Percentiles rank a stretch among this genome's conserved stretches.
phyloP scores from a whole-genome alignment of 2,797 vertebrate genomes.

The Tapera naevia region DNA sequence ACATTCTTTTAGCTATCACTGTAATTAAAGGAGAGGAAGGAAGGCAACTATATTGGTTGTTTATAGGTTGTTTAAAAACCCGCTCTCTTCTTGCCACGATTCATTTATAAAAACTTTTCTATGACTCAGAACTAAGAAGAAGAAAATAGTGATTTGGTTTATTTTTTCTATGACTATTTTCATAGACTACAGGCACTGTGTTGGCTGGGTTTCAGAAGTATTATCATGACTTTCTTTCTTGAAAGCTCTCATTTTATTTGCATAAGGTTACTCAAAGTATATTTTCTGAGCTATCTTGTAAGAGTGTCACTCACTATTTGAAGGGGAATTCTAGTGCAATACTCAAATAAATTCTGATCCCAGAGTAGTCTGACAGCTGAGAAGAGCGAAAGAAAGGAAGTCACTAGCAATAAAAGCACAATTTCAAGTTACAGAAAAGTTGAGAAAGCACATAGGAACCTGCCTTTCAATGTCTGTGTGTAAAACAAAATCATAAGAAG shows the following conservation, averaged over 20 bases:
- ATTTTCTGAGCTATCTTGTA: neutral
- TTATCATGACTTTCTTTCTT: neutral
- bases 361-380: neutral
- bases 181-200: neutral
- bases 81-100: neutral
- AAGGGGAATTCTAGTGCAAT: neutral
- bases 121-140: neutral
- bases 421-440: neutral
- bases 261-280: neutral
- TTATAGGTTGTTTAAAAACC: neutral
- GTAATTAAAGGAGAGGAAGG: neutral
- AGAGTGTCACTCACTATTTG: neutral
- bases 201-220: neutral
- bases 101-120: neutral
- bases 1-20: neutral
- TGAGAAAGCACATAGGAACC: neutral
- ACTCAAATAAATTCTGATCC: neutral
- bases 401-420: neutral
- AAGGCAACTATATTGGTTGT: neutral
- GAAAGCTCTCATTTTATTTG: neutral
- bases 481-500: neutral
- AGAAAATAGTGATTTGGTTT: neutral
- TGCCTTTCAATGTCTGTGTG: neutral
- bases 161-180: neutral
- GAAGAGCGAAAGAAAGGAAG: neutral